These are phyloP conservation scores for Planococcus citri DNA, from an alignment of 1,140 invertebrate species.

Conservation along the genomic window DNA sequence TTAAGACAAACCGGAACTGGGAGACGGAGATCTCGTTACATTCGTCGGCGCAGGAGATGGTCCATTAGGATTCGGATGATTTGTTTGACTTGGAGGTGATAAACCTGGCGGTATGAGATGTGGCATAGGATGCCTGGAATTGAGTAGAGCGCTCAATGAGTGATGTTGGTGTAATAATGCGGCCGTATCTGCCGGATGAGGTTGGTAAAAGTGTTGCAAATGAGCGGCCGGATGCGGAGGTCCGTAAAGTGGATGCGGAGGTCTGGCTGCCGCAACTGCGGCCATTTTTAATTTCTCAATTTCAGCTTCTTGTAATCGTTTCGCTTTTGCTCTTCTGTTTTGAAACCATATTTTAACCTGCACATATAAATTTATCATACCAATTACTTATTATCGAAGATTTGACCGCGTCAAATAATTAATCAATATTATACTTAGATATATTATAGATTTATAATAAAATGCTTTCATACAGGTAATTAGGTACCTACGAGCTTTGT, in stretches of 20 bases:
- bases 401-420: too few relatives aligned
- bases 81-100: conserved; percentile 24
- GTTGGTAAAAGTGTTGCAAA: conserved; percentile 26
- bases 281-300: conserved; percentile 77
- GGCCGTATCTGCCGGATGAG: conserved; percentile 25
- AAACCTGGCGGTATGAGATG: conserved; percentile 24
- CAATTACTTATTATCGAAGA: not conserved
- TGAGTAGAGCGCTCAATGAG: conserved; percentile 27
- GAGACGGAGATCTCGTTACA: conserved; percentile 18
- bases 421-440: too few relatives aligned
- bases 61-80: conserved; percentile 29
- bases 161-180: conserved; percentile 27
- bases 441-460: too few relatives aligned
- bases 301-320: conserved; percentile 87
- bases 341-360: conserved; percentile 97
- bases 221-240: conserved; percentile 34
- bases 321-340: conserved; percentile 88
- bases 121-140: conserved; percentile 27
- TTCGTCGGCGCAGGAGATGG: conserved; percentile 27
- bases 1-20: conserved; percentile 3
- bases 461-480: too few relatives aligned
- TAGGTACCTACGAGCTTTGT: too few relatives aligned
- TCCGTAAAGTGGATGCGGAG: conserved; percentile 38
- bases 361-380: conserved; percentile 25
- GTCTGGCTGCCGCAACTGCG: conserved; percentile 46